A percentile compares a stretch with the other conserved stretches of the same genome.
These are phyloP conservation scores for Pammene aurita DNA, from an alignment of 2,888 invertebrate species.

Conservation along the genomic window DNA sequence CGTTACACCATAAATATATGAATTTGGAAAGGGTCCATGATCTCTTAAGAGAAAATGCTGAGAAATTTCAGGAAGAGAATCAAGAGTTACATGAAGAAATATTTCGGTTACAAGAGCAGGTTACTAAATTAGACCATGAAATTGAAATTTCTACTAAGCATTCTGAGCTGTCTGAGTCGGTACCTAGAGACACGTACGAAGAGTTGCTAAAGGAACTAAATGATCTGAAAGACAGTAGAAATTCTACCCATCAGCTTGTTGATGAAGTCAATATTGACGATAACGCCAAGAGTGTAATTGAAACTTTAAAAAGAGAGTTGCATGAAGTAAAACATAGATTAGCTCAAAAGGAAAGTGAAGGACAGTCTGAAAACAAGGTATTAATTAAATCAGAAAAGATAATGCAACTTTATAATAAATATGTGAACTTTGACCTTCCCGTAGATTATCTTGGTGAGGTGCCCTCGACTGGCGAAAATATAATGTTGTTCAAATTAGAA, in stretches of 20 bases:
- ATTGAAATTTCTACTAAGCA: conserved; percentile 66
- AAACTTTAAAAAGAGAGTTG: conserved; percentile 77
- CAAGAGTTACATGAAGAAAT: conserved; percentile 80
- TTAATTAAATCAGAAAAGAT: conserved; percentile 67
- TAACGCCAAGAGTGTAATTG: conserved; percentile 79
- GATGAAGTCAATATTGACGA: conserved; percentile 79
- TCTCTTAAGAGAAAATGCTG: conserved; percentile 74
- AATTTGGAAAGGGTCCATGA: conserved; percentile 76
- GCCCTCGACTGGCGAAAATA: conserved; percentile 67
- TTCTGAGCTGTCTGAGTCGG: conserved; percentile 59
- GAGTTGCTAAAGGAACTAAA: conserved; percentile 66
- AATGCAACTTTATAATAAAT: conserved; percentile 74
- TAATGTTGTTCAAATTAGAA: conserved; percentile 76
- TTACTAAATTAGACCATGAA: conserved; percentile 76
- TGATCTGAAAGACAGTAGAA: conserved; percentile 64
- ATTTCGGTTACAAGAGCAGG: conserved; percentile 76
- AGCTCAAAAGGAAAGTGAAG: conserved; percentile 59
- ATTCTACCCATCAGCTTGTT: conserved; percentile 61
- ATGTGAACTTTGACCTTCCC: conserved; percentile 77
- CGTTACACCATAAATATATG: conserved; percentile 74
- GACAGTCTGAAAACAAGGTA: conserved; percentile 56
- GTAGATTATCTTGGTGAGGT: conserved; percentile 77
- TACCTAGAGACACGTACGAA: conserved; percentile 70
- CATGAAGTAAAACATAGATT: conserved; percentile 70
- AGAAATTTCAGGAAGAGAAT: conserved; percentile 81